Conservation (phyloP, 2,797 vertebrate species). For the Acridotheres tristis region DNA sequence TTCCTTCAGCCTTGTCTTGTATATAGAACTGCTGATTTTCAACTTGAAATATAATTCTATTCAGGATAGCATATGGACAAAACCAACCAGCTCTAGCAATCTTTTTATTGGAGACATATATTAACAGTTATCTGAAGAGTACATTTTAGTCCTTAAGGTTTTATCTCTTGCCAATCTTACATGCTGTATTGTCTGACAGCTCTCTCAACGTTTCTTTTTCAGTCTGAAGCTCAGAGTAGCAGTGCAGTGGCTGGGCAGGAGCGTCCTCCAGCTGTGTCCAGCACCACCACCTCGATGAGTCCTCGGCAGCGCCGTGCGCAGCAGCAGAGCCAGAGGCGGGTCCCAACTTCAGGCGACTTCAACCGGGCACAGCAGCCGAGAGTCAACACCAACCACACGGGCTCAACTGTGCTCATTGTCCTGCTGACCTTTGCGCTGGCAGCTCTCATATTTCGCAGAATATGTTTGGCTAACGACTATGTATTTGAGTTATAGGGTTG, state of each 20-base stretch:
- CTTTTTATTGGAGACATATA: background rate
- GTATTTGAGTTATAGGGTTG: conserved; percentile 88
- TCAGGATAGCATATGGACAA: rapidly evolving
- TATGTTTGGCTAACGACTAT: conserved; percentile 93
- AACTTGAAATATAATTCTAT: background rate
- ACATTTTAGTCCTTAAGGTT: background rate
- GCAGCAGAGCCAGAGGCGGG: conserved; percentile 81
- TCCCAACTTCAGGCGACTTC: conserved; percentile 73
- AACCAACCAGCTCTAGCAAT: background rate
- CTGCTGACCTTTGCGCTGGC: conserved; percentile 91
- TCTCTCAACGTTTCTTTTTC: background rate
- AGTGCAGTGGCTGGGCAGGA: conserved; percentile 48
- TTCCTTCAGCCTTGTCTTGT: background rate
- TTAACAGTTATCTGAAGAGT: background rate
- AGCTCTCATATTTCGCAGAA: conserved; percentile 92
- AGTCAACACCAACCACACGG: conserved; percentile 79
- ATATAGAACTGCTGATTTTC: background rate
- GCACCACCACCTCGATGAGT: conserved; percentile 76
- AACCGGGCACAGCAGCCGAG: conserved; percentile 76
- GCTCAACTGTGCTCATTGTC: conserved; percentile 87
- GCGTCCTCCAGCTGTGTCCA: conserved; percentile 7
- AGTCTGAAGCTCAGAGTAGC: conserved; percentile 58
- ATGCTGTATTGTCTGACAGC: background rate
- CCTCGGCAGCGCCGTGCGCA: conserved; percentile 89
- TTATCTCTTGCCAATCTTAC: background rate